Conservation (phyloP, 2,888 invertebrate genomes). For the Rhagophthalmus giganteus region DNA sequence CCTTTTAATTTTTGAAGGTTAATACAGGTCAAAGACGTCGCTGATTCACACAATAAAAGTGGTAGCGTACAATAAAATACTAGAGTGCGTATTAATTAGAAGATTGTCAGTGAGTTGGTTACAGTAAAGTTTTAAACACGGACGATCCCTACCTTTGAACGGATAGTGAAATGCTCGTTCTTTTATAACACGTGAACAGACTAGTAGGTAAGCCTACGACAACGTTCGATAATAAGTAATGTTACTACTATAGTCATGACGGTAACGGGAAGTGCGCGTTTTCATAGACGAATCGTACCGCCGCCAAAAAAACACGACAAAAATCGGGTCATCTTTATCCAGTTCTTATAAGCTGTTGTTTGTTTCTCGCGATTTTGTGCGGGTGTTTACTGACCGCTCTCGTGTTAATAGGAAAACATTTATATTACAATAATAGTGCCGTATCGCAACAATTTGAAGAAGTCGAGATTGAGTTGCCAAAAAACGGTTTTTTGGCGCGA, state of each 20-base stretch:
- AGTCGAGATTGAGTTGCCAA: neutral
- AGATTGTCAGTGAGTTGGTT: neutral
- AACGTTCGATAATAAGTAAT: constrained; percentile 12
- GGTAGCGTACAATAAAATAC: constrained; percentile 1
- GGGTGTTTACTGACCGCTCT: constrained; percentile 48
- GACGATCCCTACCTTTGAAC: constrained; percentile 18
- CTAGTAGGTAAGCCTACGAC: constrained; percentile 16
- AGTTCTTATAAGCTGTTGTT: constrained; percentile 47
- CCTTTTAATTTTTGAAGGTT: constrained; percentile 20
- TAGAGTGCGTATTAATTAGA: constrained; percentile 7
- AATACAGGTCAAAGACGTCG: constrained; percentile 13
- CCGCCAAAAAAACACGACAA: neutral
- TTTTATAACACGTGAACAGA: constrained; percentile 19
- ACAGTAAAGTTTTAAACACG: constrained; percentile 1
- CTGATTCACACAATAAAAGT: constrained; percentile 15
- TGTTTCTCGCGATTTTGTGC: constrained; percentile 49
- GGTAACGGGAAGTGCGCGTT: constrained; percentile 26
- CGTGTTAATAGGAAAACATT: constrained; percentile 48
- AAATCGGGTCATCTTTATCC: constrained; percentile 21
- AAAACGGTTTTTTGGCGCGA: constrained; percentile 40
- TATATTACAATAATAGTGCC: constrained; percentile 26
- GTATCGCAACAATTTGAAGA: neutral
- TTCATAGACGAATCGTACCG: constrained; percentile 13
- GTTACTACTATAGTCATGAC: constrained; percentile 19
- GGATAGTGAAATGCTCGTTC: constrained; percentile 21